phyloP scores from a whole-genome alignment of 2,888 invertebrate species.

The Gymnocheta viridis region DNA sequence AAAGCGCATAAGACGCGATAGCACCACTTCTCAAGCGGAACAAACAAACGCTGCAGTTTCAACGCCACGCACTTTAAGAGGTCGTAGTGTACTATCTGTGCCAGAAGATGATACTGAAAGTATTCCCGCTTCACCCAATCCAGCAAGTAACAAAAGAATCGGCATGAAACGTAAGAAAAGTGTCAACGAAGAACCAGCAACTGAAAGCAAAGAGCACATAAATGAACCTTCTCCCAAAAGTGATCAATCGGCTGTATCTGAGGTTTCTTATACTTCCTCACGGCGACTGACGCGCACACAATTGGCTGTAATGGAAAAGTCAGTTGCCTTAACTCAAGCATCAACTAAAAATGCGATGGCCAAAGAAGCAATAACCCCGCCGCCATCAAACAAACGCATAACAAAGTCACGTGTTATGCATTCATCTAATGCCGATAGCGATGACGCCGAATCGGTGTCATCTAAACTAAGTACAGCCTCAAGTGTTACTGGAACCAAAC shows the following conservation, averaged over 20 bases:
- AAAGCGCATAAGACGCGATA: constrained; percentile 69
- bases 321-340: constrained; percentile 63
- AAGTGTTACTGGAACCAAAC: constrained; percentile 63
- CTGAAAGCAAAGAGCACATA: constrained; percentile 24
- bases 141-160: constrained; percentile 47
- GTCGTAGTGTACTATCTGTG: constrained; percentile 60
- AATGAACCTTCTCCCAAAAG: constrained; percentile 37
- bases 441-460: constrained; percentile 74
- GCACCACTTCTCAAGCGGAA: constrained; percentile 63
- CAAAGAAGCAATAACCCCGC: constrained; percentile 45
- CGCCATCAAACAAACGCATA: constrained; percentile 50
- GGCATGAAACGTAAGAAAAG: constrained; percentile 52
- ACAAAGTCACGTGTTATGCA: constrained; percentile 68
- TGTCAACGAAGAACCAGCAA: constrained; percentile 10
- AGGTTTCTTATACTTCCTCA: constrained; percentile 65
- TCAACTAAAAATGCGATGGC: background rate
- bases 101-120: constrained; percentile 55
- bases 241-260: constrained; percentile 49
- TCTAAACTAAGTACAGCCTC: constrained; percentile 72
- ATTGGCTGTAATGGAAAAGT: constrained; percentile 74
- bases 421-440: constrained; percentile 70
- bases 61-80: constrained; percentile 66
- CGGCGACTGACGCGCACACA: constrained; percentile 76
- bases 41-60: background rate
- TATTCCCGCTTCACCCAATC: constrained; percentile 57